A percentile compares a stretch with the other conserved stretches of the same genome.
phyloP scores from a whole-genome alignment of 2,797 vertebrate genomes.

The Chelon auratus region DNA sequence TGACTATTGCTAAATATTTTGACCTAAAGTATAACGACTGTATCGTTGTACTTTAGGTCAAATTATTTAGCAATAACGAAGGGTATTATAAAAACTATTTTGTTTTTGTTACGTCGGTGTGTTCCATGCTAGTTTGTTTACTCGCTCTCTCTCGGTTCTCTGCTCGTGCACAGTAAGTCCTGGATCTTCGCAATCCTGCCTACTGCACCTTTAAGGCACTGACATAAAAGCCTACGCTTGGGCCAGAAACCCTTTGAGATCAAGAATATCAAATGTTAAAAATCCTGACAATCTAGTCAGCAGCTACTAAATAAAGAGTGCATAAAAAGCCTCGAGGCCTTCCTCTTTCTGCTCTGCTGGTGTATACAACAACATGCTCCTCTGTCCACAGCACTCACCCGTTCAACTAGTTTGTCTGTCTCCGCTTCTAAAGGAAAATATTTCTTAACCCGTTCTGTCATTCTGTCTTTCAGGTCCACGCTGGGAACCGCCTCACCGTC shows the following conservation, averaged over 20 bases:
- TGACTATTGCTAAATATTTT: too few species aligned
- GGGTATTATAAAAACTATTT: too few species aligned
- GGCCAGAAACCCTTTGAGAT: neutral
- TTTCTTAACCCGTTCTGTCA: slow-evolving; percentile 80
- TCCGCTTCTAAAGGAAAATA: slow-evolving; percentile 79
- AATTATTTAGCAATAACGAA: too few species aligned
- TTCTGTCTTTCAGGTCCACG: slow-evolving; percentile 75
- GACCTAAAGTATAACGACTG: too few species aligned
- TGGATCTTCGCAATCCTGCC: too few species aligned
- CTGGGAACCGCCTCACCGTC: slow-evolving; percentile 68
- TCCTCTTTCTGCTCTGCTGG: neutral
- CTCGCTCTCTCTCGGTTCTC: too few species aligned
- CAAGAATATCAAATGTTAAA: neutral
- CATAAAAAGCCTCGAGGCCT: neutral
- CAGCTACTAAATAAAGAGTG: neutral
- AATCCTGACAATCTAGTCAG: neutral
- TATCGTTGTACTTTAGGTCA: too few species aligned
- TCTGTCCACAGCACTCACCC: slow-evolving; percentile 68
- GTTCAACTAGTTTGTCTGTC: slow-evolving; percentile 82
- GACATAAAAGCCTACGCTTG: neutral
- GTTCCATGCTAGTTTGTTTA: too few species aligned
- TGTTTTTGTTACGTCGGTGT: too few species aligned
- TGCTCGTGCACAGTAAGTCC: too few species aligned
- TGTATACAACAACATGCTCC: neutral
- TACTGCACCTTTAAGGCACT: too few species aligned